Evolutionary conservation across 2,888 invertebrate genomes (phyloP).

Genomic region (Poecilobothrus nobilitatus): DNA sequence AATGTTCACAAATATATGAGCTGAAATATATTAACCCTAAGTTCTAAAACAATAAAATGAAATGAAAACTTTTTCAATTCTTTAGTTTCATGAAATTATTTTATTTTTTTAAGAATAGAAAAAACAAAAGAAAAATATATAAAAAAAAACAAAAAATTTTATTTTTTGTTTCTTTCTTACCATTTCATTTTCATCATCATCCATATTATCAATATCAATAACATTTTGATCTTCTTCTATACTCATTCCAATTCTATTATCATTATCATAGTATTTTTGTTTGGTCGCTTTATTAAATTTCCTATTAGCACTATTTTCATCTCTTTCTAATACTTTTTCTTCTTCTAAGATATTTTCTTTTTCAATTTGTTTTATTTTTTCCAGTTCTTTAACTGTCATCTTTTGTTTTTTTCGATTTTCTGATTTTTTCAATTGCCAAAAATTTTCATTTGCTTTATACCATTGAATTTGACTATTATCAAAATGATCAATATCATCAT

Average conservation of each 20-base stretch:
- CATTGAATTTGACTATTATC: conserved; percentile 13
- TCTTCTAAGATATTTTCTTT: conserved; percentile 12
- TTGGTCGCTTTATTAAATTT: conserved; percentile 20
- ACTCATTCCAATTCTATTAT: not conserved
- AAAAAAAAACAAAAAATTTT: not conserved
- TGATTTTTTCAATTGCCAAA: conserved; percentile 17
- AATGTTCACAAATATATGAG: too few relatives aligned
- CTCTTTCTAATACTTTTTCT: not conserved
- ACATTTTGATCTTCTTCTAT: not conserved
- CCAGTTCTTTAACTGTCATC: conserved; percentile 14
- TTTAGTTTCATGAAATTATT: too few relatives aligned
- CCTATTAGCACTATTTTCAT: conserved; percentile 9
- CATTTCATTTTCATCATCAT: not conserved
- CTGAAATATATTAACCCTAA: too few relatives aligned
- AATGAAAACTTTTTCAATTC: too few relatives aligned
- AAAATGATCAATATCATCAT: conserved; percentile 21
- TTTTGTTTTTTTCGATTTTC: conserved; percentile 17
- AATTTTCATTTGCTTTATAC: conserved; percentile 14
- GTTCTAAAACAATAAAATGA: too few relatives aligned
- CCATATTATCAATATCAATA: not conserved
- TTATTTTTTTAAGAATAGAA: too few relatives aligned
- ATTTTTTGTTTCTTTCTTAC: too few relatives aligned
- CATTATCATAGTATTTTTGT: not conserved
- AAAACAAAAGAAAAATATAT: too few relatives aligned
- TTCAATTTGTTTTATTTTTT: not conserved